Evolutionary conservation across 2,113 vertebrate species (phyloP), one percentile per base, ranked within the genome.

Genomic region (Phaethornis superciliosus): DNA sequence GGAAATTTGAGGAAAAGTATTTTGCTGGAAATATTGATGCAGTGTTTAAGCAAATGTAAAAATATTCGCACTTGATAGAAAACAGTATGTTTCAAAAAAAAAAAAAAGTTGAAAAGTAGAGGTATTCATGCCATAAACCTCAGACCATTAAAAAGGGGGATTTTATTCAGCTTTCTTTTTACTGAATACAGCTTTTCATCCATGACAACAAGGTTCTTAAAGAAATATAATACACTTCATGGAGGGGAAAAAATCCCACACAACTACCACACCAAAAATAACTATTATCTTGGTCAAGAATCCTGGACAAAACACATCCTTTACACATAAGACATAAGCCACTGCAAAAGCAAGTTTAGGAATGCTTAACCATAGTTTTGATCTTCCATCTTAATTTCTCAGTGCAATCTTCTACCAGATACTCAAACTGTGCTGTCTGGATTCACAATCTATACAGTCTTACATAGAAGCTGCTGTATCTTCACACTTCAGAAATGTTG

Each of bases 21-120:
- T 95, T 91, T 95, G 33, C 81, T 95, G 88, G 89, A 95, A 97
- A 97, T 96, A 91, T 28, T 91, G 93, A 94, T 63, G 65, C 40
- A 47, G 70, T 21, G 7, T 81, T 96, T 89, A 94, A 88, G 64
- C 59, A 94, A 90, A 95, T 22, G 56, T 80, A 89, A 81, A 88
- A 91, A 80, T 44, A 69, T 81, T 92, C 67, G 47, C 76, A 72
- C 55, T 89, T 90, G 71, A 95, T 74, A 83, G 78, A 81, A 95
- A 91, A 91, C 32, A 93, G 37, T 58, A 80, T 76, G 46, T 42
- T 44, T 91, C 3, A 2, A n/a, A 83, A 77, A 88, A 65, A 32
- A 58, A 47, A 46, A 19, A 58, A 42, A 46, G 17, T 24, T 51
- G 4, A 44, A 37, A 15, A 37, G 24, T 16, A 46, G 6, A 67